phyloP scores from a whole-genome alignment of 1,140 invertebrate species.

The Homarus americanus region DNA sequence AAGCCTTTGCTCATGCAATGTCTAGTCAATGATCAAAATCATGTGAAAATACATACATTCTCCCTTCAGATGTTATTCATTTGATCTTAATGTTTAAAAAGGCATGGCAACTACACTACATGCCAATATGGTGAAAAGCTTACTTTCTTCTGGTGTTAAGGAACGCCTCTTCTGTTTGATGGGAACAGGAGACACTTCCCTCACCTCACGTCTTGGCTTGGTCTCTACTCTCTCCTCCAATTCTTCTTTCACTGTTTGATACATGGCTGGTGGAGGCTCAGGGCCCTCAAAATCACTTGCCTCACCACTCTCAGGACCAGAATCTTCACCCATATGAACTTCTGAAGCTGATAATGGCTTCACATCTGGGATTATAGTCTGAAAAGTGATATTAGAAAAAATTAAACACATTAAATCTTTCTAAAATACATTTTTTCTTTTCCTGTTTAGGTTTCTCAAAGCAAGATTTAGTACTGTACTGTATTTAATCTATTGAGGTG shows the following conservation, averaged over 20 bases:
- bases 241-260: slow-evolving; percentile 3
- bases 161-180: slow-evolving; percentile 33
- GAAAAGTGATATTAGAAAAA: slow-evolving; percentile 39
- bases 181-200: slow-evolving; percentile 36
- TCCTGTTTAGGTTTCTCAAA: no score
- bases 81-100: no score
- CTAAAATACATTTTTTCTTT: no score
- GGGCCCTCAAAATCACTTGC: slow-evolving; percentile 61
- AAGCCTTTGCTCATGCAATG: no score
- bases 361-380: slow-evolving; percentile 81
- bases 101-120: no score
- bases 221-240: slow-evolving; percentile 4
- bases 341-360: slow-evolving; percentile 77
- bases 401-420: no score
- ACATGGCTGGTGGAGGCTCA: slow-evolving; percentile 34
- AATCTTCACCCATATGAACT: slow-evolving; percentile 60
- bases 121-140: not conserved
- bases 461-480: no score
- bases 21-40: no score
- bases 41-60: no score
- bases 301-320: slow-evolving; percentile 52
- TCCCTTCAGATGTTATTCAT: no score
- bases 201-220: slow-evolving; percentile 35
- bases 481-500: no score
- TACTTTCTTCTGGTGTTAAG: slow-evolving; percentile 60